phyloP scores from a whole-genome alignment of 2,113 vertebrate species.

The Passer domesticus region DNA sequence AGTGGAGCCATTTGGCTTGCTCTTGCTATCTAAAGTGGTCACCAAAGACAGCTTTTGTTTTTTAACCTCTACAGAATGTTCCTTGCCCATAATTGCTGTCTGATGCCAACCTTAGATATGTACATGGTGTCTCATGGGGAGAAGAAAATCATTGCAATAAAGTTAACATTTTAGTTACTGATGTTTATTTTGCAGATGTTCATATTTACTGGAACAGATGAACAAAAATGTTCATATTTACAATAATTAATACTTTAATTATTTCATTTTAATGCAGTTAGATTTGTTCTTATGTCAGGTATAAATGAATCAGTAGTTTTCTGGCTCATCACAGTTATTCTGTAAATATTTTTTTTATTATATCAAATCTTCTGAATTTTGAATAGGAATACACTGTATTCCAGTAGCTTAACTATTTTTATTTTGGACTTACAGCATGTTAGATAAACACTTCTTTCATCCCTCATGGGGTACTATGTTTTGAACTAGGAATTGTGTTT shows the following conservation, averaged over 20 bases:
- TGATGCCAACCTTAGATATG: background rate
- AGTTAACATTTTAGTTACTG: background rate
- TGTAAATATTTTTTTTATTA: background rate
- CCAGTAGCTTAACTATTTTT: background rate
- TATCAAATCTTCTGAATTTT: background rate
- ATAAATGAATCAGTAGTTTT: background rate
- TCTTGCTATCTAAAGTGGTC: background rate
- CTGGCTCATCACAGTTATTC: background rate
- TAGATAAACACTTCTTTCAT: background rate
- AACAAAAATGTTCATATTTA: background rate
- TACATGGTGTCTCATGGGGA: background rate
- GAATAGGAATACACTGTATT: background rate
- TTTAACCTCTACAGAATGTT: conserved; percentile 9
- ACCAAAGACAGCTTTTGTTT: background rate
- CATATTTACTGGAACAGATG: background rate
- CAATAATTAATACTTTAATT: background rate
- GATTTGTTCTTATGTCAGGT: background rate
- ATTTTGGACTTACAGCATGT: background rate
- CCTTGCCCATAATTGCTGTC: background rate
- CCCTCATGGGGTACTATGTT: background rate
- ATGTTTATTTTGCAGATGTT: background rate
- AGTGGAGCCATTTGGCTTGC: background rate
- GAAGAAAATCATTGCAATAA: background rate
- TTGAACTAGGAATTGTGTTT: background rate
- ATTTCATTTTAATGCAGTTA: background rate